phyloP scores from a whole-genome alignment of 2,797 vertebrate species.

The Pithecia hirsuta region DNA sequence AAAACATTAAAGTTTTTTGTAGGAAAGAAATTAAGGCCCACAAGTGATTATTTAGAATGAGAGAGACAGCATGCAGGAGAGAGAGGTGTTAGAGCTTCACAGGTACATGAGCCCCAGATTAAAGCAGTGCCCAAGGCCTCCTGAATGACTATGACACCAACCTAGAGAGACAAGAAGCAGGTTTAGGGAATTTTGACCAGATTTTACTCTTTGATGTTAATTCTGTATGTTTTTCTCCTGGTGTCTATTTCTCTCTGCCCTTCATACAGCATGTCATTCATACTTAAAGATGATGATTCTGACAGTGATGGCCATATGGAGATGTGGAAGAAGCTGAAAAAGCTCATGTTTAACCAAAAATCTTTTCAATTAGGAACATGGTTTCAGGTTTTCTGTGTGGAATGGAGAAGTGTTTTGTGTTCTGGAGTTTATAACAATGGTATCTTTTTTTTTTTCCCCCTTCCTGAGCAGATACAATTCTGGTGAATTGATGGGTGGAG shows the following conservation, averaged over 20 bases:
- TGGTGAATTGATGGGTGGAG: background rate
- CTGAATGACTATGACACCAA: background rate
- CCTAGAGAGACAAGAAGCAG: background rate
- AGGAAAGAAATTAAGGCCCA: background rate
- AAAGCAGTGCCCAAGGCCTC: background rate
- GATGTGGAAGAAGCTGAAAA: background rate
- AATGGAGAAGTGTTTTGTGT: background rate
- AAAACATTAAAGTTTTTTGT: background rate
- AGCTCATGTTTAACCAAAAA: background rate
- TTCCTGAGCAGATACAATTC: background rate
- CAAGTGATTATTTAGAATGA: background rate
- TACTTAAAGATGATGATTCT: background rate
- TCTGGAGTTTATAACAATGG: constrained; percentile 1
- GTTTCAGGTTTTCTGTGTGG: background rate
- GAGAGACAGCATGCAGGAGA: too few species aligned
- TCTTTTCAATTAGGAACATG: background rate
- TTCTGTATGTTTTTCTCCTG: background rate
- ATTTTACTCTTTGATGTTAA: background rate
- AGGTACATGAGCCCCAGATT: background rate
- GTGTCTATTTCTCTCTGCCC: background rate
- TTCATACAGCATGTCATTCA: background rate
- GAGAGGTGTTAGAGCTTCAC: background rate
- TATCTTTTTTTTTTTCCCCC: constrained; percentile 16
- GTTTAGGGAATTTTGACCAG: background rate
- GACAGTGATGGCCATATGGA: background rate